A percentile compares a stretch with the other conserved stretches of the same genome.
phyloP scores from a whole-genome alignment of 2,888 invertebrate species.

The Drosophila dives region DNA sequence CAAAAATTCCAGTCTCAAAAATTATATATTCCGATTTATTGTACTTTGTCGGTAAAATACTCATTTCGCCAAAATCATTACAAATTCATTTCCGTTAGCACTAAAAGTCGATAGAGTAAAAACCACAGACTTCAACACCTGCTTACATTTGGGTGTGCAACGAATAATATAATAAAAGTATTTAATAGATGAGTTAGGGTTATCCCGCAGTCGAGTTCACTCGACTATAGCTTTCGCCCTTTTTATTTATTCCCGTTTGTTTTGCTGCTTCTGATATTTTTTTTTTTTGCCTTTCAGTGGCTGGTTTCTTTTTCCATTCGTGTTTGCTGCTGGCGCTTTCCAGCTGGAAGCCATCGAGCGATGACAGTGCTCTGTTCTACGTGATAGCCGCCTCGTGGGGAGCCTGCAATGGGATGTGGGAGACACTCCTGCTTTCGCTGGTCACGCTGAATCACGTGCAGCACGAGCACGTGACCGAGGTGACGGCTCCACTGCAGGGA shows the following conservation, averaged over 20 bases:
- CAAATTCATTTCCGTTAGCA: neutral
- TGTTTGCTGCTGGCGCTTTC: conserved; percentile 91
- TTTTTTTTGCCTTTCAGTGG: conserved; percentile 86
- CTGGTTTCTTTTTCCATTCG: conserved; percentile 92
- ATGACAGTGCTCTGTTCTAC: conserved; percentile 92
- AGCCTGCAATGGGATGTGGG: conserved; percentile 94
- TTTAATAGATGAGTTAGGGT: neutral
- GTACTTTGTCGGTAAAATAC: neutral
- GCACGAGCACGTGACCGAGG: conserved; percentile 83
- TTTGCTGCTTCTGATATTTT: neutral
- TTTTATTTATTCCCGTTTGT: neutral
- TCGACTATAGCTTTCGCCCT: neutral
- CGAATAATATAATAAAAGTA: neutral
- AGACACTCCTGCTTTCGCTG: conserved; percentile 87
- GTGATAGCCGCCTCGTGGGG: conserved; percentile 95
- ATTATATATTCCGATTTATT: neutral
- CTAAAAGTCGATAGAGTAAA: no score
- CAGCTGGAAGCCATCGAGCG: conserved; percentile 92
- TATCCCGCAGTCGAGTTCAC: neutral
- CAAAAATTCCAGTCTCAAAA: neutral
- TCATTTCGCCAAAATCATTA: neutral
- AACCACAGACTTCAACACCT: neutral
- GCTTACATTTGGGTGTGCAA: neutral
- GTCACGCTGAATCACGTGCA: conserved; percentile 84
- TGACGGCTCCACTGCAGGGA: conserved; percentile 86